Evolutionary conservation across 2,888 invertebrate species (phyloP), one percentile per base, ranked within the genome.

Genomic region (Latheticus oryzae): DNA sequence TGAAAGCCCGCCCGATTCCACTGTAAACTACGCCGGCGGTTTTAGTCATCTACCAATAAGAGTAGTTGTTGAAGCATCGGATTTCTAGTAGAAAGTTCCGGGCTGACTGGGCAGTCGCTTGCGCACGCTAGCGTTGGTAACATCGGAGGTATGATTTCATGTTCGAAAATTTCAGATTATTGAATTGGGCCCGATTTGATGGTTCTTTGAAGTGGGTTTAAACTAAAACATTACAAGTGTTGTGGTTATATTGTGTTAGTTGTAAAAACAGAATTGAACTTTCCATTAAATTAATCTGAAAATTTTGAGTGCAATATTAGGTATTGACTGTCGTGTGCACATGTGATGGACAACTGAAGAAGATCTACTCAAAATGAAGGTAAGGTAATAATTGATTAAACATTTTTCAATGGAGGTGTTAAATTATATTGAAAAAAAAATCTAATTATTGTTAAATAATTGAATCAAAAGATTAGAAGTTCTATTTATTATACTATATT

Each of bases 61-160:
- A 58, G 48, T 21, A 35, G 12, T 33, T 50, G 47, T 16, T 21
- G 40, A 11, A 55, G 62, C 61, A 62, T 67, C 62, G 59, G 67
- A 65, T 69, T 67, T 67, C 67, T 57, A 62, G 45, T 55, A 48
- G 53, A 35, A 63, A 53, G 58, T 48, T 65, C 60, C 53, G 61
- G 56, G 43, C 56, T 51, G 60, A 56, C 42, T 56, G 60, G 68
- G 64, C 72, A 75, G 75, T 75, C 66, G 67, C 69, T 68, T 72
- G 73, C 73, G 71, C 72, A 73, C 72, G 62, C 56, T 64, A 64
- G 65, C 47, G 42, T 59, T 2, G 35, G 21, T 12, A 43, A 42
- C 56, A 56, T 50, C 59, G 15, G 7, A 38, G 37, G 23, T 32
- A 33, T 48, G 17, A 7, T 45, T 23, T 13, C 3, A 16, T n/a